Base-by-base conservation (phyloP, 2,113 vertebrate genomes). In the Heteronetta atricapilla region DNA sequence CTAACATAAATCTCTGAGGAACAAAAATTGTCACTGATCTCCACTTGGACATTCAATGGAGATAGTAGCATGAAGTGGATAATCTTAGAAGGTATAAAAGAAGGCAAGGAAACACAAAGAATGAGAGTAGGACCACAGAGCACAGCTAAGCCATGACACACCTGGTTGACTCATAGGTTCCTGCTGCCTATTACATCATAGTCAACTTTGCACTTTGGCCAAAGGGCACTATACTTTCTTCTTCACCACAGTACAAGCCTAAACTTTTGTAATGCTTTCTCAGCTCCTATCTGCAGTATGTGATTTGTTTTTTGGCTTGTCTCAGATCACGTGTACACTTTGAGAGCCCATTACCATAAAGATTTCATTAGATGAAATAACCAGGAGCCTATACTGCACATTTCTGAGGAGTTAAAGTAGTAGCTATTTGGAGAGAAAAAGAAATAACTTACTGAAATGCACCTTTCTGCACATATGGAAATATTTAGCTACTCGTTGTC, bases 251-350 rank as follows among this genome's bases (percentile, higher is more conserved):
- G 52, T 14, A 38, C 13, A 68, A 73, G 10, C 13, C 11, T 59
- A 63, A 77, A 62, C 29, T 29, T 34, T 59, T 70, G 10, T n/a
- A 10, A 20, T 5, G 46, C 6, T 75, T 7, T 26, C 66, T 75
- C 52, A 72, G 22, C 18, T 90, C 23, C 42, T 42, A 1, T 8
- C 28, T 34, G 18, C 25, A 44, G 5, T n/a, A 64, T 0, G 0
- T 16, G 20, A 55, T 58, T 58, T 86, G 10, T 1, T 2, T 48
- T 90, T 70, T 40, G 2, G 3, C 36, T 82, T 62, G 8, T 81
- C 34, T 60, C 36, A 82, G 75, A 78, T 23, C 0, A 0, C 31
- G 67, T 52, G 5, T 23, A 10, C 1, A 3, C 26, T 77, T 36
- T 21, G 83, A 67, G 31, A 81, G 10, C 4, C 4, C 5, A 14